Evolutionary conservation across 1,140 invertebrate genomes (phyloP).

Genomic region (Drosophila repletoides): DNA sequence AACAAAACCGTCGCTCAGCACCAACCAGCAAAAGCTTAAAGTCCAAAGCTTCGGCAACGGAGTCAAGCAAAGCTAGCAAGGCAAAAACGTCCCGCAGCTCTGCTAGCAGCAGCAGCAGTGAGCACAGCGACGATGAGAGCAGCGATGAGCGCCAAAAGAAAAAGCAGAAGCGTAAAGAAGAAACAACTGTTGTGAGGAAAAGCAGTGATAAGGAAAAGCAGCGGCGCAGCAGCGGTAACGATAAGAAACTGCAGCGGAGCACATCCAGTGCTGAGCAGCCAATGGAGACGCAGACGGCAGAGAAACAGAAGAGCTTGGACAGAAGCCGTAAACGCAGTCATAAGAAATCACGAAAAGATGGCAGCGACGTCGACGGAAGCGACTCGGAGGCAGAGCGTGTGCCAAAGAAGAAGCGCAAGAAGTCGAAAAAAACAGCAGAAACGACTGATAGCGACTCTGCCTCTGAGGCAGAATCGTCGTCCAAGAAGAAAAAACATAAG

Average conservation of each 20-base stretch:
- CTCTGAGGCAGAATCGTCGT: constrained; percentile 85
- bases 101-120: constrained; percentile 65
- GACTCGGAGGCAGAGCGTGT: constrained; percentile 80
- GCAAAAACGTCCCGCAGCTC: constrained; percentile 60
- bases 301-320: constrained; percentile 18
- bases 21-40: constrained; percentile 3
- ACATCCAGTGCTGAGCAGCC: constrained; percentile 30
- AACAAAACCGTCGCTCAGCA: constrained; percentile 14
- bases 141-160: constrained; percentile 47
- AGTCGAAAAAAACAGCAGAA: constrained; percentile 83
- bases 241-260: constrained; percentile 48
- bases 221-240: constrained; percentile 60
- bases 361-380: constrained; percentile 69
- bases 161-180: constrained; percentile 64
- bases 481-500: constrained; percentile 86
- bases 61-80: constrained; percentile 14
- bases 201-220: constrained; percentile 15
- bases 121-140: constrained; percentile 74
- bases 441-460: constrained; percentile 85
- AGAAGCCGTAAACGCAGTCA: constrained; percentile 63
- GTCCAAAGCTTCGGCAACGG: neutral
- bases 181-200: constrained; percentile 17
- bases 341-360: constrained; percentile 78
- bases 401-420: constrained; percentile 83
- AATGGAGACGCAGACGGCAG: neutral